A percentile compares a stretch with the other conserved stretches of the same genome.
phyloP scores from a whole-genome alignment of 53 echinoderm and acorn worm genomes.

The Temnopleurus reevesii region DNA sequence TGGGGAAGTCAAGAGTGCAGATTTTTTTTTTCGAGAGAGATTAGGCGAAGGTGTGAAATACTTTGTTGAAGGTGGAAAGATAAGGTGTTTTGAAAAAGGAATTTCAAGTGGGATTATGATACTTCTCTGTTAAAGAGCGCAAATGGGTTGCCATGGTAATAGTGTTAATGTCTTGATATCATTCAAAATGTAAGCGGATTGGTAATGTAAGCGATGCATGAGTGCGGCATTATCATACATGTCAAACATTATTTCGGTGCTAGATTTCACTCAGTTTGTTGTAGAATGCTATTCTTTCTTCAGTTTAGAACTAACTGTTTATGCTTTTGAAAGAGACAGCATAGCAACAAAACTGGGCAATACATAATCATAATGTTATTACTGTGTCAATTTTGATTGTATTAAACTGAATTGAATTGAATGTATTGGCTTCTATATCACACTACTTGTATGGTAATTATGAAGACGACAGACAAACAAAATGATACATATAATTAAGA shows the following conservation, averaged over 20 bases:
- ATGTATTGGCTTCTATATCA: no score
- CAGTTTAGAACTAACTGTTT: no score
- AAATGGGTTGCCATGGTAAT: slow-evolving; percentile 7
- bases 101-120: slow-evolving; percentile 23
- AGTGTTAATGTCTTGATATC: background rate
- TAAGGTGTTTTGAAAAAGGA: background rate
- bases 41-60: slow-evolving; percentile 22
- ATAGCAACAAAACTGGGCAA: no score
- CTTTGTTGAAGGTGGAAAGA: background rate
- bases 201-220: background rate
- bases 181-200: background rate
- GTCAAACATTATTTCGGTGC: background rate
- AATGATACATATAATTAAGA: no score
- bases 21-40: background rate
- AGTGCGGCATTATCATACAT: background rate
- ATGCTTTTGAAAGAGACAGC: no score
- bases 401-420: no score
- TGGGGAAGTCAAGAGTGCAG: slow-evolving; percentile 22
- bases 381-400: no score
- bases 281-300: background rate
- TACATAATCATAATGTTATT: no score
- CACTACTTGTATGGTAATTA: no score
- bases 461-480: no score
- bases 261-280: background rate
- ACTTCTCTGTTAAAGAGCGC: background rate